A percentile compares a stretch with the other conserved stretches of the same genome.
These are phyloP conservation scores for Nemopilema nomurai DNA, from an alignment of 30 jellyfish, hydroid and myxozoan species.

Conservation along the genomic window DNA sequence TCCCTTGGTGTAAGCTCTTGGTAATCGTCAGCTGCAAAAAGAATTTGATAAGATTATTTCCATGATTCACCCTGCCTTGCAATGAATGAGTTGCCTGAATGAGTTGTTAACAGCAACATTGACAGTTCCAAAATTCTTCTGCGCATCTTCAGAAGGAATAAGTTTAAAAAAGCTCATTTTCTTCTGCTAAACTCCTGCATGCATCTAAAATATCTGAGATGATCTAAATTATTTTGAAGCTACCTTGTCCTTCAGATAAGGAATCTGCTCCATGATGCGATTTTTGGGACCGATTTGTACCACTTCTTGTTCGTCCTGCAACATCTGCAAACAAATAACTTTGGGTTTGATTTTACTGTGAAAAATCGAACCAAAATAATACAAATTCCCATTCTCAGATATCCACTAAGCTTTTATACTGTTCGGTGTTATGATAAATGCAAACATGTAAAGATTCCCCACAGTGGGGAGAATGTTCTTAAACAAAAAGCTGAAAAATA, in stretches of 20 bases:
- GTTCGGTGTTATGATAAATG: no score
- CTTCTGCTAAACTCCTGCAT: no score
- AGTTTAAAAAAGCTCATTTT: no score
- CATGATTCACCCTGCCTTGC: not conserved
- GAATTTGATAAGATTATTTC: not conserved
- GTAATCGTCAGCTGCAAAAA: conserved; percentile 70
- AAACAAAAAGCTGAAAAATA: not conserved
- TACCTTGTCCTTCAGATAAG: conserved; percentile 11
- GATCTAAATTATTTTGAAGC: not conserved
- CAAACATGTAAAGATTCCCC: no score
- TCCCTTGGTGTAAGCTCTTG: conserved; percentile 94
- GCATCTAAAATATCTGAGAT: no score
- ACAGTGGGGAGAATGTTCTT: not conserved
- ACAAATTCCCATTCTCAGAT: no score
- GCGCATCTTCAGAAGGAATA: no score
- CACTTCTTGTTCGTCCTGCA: conserved; percentile 55
- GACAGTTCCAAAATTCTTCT: no score
- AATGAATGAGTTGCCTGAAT: no score
- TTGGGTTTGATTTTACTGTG: no score
- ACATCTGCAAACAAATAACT: conserved; percentile 37
- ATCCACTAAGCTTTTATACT: no score
- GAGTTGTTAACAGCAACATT: not conserved
- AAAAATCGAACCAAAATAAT: no score
- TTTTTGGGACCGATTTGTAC: conserved; percentile 64
- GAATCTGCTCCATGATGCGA: conserved; percentile 15